Conservation (phyloP, 2,797 vertebrate genomes). For the Pseudopleuronectes americanus region DNA sequence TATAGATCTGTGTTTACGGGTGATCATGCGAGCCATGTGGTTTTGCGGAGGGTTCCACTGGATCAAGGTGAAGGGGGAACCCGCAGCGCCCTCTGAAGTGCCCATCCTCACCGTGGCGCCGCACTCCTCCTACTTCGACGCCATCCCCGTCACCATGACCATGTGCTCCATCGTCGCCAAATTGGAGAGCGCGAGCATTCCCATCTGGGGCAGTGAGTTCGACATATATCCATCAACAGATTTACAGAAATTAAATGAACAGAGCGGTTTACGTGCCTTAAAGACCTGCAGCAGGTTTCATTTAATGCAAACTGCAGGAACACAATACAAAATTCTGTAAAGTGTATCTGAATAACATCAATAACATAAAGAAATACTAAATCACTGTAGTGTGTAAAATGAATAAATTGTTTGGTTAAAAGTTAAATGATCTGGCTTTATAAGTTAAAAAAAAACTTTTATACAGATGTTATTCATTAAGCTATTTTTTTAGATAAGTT, state of each 20-base stretch:
- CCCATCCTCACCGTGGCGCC: slow-evolving; percentile 93
- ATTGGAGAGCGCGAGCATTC: slow-evolving; percentile 94
- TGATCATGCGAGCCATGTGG: slow-evolving; percentile 96
- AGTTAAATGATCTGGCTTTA: no score
- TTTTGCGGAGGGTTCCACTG: slow-evolving; percentile 95
- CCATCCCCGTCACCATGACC: slow-evolving; percentile 95
- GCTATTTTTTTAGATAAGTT: no score
- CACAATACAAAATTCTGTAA: not conserved
- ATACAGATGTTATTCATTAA: no score
- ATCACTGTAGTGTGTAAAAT: no score
- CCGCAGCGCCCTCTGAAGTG: slow-evolving; percentile 85
- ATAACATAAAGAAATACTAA: no score
- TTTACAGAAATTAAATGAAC: not conserved
- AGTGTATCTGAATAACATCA: no score
- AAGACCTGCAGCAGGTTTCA: not conserved
- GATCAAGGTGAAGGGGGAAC: slow-evolving; percentile 91
- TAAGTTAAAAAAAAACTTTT: no score
- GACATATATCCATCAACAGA: slow-evolving; percentile 1
- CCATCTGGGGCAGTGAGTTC: slow-evolving; percentile 96
- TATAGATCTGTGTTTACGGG: slow-evolving; percentile 87
- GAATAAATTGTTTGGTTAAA: no score
- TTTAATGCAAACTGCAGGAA: not conserved
- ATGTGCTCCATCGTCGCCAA: slow-evolving; percentile 97
- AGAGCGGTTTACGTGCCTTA: not conserved
- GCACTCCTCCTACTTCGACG: slow-evolving; percentile 96